Conservation (phyloP, 1,140 invertebrate species). For the Idris sp. region DNA sequence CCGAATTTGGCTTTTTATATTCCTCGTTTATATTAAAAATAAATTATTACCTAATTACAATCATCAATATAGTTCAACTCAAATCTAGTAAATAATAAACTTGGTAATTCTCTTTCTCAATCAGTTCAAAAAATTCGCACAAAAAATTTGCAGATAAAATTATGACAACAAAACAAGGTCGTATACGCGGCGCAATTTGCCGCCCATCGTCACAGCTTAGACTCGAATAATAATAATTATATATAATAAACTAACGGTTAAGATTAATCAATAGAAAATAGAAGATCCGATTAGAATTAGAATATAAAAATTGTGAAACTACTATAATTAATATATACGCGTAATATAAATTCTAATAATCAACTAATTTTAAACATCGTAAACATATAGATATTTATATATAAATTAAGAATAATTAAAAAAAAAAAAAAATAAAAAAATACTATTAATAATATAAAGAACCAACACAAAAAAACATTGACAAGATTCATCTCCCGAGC, state of each 20-base stretch:
- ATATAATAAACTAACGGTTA: slow-evolving; percentile 56
- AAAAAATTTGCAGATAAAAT: slow-evolving; percentile 60
- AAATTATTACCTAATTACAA: slow-evolving; percentile 57
- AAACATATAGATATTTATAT: slow-evolving; percentile 47
- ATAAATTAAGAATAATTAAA: slow-evolving; percentile 43
- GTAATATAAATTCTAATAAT: slow-evolving; percentile 51
- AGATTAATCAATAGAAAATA: slow-evolving; percentile 52
- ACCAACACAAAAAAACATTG: slow-evolving; percentile 51
- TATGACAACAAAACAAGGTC: slow-evolving; percentile 57
- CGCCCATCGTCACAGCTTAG: slow-evolving; percentile 54
- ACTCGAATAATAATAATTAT: too few species aligned
- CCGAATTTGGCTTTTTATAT: slow-evolving; percentile 41
- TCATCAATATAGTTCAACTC: slow-evolving; percentile 34
- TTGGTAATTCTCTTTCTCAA: slow-evolving; percentile 18
- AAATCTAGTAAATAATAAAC: slow-evolving; percentile 55
- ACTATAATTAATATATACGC: too few species aligned
- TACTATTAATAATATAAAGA: slow-evolving; percentile 45
- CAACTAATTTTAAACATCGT: slow-evolving; percentile 56
- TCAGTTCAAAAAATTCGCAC: slow-evolving; percentile 17
- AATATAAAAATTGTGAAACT: slow-evolving; percentile 43
- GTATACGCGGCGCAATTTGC: slow-evolving; percentile 32
- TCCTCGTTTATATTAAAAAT: slow-evolving; percentile 47
- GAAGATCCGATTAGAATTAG: slow-evolving; percentile 53
- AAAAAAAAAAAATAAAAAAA: slow-evolving; percentile 54
- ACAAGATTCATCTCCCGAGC: slow-evolving; percentile 54